phyloP scores from a whole-genome alignment of 2,113 vertebrate genomes.

The Thamnaconus septentrionalis region DNA sequence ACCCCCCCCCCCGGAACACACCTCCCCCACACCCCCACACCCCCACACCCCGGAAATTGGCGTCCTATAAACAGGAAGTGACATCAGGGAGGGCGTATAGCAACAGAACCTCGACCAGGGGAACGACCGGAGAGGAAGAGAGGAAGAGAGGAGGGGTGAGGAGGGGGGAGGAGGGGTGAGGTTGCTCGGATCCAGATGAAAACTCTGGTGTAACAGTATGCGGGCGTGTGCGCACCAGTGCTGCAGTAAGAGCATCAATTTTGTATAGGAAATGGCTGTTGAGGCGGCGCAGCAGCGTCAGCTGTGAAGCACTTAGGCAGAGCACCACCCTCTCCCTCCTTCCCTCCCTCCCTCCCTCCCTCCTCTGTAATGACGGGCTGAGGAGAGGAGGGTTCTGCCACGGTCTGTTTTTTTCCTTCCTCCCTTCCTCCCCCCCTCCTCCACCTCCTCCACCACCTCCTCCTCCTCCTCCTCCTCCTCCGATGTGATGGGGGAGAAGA shows the following conservation, averaged over 20 bases:
- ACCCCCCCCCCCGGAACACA: no score
- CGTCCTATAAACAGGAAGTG: not conserved
- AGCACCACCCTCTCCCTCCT: constrained; percentile 45
- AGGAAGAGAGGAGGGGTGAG: constrained; percentile 5
- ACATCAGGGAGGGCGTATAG: not conserved
- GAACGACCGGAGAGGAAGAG: not conserved
- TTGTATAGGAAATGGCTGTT: constrained; percentile 72
- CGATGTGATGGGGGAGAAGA: constrained; percentile 65
- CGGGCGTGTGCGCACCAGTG: constrained; percentile 49
- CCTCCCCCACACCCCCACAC: no score
- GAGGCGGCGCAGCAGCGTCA: constrained; percentile 63
- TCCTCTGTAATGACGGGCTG: constrained; percentile 54
- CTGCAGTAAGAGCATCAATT: constrained; percentile 76
- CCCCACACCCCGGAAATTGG: no score
- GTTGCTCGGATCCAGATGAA: constrained; percentile 14
- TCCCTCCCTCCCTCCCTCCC: constrained; percentile 35
- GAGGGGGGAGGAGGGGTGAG: constrained; percentile 12
- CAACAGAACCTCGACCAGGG: not conserved
- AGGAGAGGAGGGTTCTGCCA: constrained; percentile 61
- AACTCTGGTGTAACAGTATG: constrained; percentile 35
- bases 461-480: constrained; percentile 3
- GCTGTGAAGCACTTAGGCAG: constrained; percentile 69
- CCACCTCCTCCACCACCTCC: no score
- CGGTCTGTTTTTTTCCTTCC: not conserved
- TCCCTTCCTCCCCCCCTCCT: not conserved